Conservation (phyloP, 2,797 vertebrate species). For the Falco peregrinus region DNA sequence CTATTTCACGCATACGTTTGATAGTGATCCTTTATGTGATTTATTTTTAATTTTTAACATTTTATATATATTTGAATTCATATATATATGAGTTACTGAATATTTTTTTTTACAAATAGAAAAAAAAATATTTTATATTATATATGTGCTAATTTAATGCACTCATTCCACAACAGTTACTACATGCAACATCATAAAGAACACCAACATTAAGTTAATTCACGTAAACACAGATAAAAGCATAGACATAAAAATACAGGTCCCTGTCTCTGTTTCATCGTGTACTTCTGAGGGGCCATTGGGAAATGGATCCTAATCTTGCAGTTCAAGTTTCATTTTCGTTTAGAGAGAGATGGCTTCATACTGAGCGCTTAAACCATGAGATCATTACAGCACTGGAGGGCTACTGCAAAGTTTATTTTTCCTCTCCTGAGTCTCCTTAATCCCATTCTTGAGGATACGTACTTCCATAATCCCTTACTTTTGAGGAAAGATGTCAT, state of each 20-base stretch:
- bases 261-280: not conserved
- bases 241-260: not conserved
- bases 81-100: no score
- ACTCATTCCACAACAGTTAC: not conserved
- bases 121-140: no score
- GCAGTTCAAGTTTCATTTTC: not conserved
- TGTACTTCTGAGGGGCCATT: fast-evolving
- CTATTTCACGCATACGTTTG: no score
- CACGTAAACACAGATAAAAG: not conserved
- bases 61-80: no score
- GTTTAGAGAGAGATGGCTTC: not conserved
- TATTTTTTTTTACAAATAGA: no score
- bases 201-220: not conserved
- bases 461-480: not conserved
- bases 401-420: not conserved
- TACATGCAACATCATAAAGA: not conserved
- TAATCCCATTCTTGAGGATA: not conserved
- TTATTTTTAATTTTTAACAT: no score
- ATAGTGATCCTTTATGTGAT: no score
- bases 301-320: not conserved
- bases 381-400: not conserved
- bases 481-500: not conserved
- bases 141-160: no score
- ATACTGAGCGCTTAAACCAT: not conserved
- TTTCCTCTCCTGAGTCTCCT: not conserved